phyloP scores from a whole-genome alignment of 2,797 vertebrate species.

The Manis crassicaudata region DNA sequence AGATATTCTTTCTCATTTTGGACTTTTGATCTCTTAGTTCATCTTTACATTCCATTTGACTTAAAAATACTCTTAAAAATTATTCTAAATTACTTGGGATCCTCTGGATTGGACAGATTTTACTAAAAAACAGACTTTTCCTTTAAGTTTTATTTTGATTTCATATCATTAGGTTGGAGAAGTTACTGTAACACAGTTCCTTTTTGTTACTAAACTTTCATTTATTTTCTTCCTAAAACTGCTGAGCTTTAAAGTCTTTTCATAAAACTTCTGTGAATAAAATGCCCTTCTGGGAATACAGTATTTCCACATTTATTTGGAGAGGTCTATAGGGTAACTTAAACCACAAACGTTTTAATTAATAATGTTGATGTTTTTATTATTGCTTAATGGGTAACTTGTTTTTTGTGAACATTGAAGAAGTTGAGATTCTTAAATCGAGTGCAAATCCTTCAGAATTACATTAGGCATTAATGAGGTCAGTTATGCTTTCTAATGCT shows the following conservation, averaged over 20 bases:
- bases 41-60: not conserved
- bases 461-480: not conserved
- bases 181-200: not conserved
- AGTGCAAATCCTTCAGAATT: not conserved
- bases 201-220: slow-evolving; percentile 26
- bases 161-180: not conserved
- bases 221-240: slow-evolving; percentile 45
- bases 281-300: slow-evolving; percentile 33
- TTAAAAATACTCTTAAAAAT: slow-evolving; percentile 7
- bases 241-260: slow-evolving; percentile 55
- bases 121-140: not conserved
- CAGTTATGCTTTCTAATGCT: slow-evolving; percentile 14
- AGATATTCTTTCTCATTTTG: not conserved
- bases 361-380: slow-evolving; percentile 64
- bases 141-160: not conserved
- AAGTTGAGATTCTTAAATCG: not conserved
- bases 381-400: slow-evolving; percentile 50
- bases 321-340: slow-evolving; percentile 43
- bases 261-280: slow-evolving; percentile 54
- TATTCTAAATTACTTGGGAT: not conserved
- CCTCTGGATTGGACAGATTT: not conserved
- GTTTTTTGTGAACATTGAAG: not conserved
- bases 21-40: not conserved
- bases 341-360: slow-evolving; percentile 68
- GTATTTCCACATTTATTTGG: slow-evolving; percentile 56